Evolutionary conservation across 2,888 invertebrate genomes (phyloP).

Genomic region (Aspidapion aeneum): DNA sequence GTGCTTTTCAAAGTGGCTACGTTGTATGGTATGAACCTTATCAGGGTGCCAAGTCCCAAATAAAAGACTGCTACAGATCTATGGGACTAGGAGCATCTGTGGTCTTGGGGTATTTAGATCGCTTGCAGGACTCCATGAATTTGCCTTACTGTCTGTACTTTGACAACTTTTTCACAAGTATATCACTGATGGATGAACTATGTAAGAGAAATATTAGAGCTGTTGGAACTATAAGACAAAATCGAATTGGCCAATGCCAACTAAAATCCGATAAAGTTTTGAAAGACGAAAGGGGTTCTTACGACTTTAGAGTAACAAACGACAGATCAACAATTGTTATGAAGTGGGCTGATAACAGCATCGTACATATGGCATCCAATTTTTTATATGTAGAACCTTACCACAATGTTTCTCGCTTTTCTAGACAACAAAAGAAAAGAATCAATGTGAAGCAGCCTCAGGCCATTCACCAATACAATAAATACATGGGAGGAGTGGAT

Average conservation of each 20-base stretch:
- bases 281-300: conserved; percentile 17
- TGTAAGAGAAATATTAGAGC: conserved; percentile 13
- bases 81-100: conserved; percentile 26
- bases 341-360: conserved; percentile 10
- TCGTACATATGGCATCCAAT: not conserved
- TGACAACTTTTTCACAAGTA: conserved; percentile 20
- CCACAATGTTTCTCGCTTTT: conserved; percentile 4
- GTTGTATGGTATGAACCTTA: conserved; percentile 34
- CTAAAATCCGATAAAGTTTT: conserved; percentile 7
- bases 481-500: conserved; percentile 10
- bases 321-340: conserved; percentile 12
- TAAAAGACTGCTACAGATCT: conserved; percentile 20
- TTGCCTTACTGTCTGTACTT: conserved; percentile 16
- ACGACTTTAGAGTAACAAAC: conserved; percentile 12
- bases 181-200: conserved; percentile 14
- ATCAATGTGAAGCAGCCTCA: conserved; percentile 3
- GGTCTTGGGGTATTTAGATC: conserved; percentile 20
- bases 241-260: conserved; percentile 8
- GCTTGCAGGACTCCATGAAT: conserved; percentile 3
- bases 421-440: conserved; percentile 5
- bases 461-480: conserved; percentile 5
- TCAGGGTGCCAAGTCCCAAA: conserved; percentile 26
- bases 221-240: conserved; percentile 18
- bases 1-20: conserved; percentile 34
- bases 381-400: not conserved